Conservation (phyloP, 2,888 invertebrate species). For the Amphiduros pacificus region DNA sequence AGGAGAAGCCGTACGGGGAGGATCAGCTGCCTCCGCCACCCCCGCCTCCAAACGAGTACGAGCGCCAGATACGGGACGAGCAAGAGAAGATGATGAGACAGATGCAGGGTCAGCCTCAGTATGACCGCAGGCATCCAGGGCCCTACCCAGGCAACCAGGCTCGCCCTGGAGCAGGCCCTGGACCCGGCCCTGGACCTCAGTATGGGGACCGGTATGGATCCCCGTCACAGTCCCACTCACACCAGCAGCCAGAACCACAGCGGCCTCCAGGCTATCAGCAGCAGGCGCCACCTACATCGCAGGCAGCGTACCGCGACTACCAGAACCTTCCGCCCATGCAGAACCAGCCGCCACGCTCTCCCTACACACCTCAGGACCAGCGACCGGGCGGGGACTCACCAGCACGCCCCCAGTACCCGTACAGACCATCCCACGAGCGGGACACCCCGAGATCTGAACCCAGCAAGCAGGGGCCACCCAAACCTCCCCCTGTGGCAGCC, state of each 20-base stretch:
- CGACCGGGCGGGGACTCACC: background rate
- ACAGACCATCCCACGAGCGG: background rate
- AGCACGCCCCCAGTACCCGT: background rate
- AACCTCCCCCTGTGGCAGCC: constrained; percentile 22
- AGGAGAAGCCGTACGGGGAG: constrained; percentile 37
- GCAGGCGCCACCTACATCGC: background rate
- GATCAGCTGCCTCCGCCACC: constrained; percentile 58
- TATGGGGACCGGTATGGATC: background rate
- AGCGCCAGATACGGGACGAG: constrained; percentile 59
- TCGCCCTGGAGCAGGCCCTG: background rate
- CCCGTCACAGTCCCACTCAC: background rate
- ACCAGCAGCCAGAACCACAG: background rate
- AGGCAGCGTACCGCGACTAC: constrained; percentile 1
- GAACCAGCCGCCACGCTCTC: background rate
- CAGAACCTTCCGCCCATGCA: background rate
- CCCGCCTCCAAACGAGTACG: constrained; percentile 61
- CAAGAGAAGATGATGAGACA: constrained; percentile 39
- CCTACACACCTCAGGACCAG: constrained; percentile 6
- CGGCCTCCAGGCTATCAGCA: background rate
- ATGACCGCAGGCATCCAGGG: background rate
- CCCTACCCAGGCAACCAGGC: background rate
- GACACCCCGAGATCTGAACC: background rate
- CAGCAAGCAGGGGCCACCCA: constrained; percentile 5
- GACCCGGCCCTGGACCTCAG: background rate
- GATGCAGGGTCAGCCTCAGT: constrained; percentile 4